Evolutionary conservation across 2,113 vertebrate genomes (phyloP), one percentile per base, ranked within the genome.

Genomic region (Nesospiza acunhae): DNA sequence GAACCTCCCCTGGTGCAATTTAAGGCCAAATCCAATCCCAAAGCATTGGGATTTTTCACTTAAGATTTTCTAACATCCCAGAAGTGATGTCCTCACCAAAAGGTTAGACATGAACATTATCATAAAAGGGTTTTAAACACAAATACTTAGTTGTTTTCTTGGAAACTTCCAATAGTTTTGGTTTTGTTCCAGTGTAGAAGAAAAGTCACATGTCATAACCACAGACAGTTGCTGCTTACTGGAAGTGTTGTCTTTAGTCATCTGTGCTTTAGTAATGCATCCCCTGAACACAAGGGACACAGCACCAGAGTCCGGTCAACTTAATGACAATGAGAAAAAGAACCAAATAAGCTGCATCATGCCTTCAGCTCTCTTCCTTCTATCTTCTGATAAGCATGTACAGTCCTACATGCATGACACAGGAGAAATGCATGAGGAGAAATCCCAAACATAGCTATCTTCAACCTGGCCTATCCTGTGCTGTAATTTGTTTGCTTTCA

Each of bases 171-270:
- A 90, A 80, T 69, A 83, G 26, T 58, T 95, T 90, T 92, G 85
- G 46, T 60, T 87, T 93, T 90, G 17, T 93, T 92, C 53, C 63
- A 83, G 41, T 58, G 33, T 13, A 88, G 75, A 94, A 93, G 72
- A 92, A 94, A 88, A 95, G 52, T 97, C 78, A 79, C 81, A 89
- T 70, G 82, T 59, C 76, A 92, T 92, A 96, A 93, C 79, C 91
- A 94, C 39, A 6, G 87, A 79, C 56, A 95, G 89, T 93, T 89
- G 89, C 35, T 95, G 33, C 59, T 96, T 93, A 95, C 94, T 93
- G 95, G 88, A 96, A 94, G 39, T 78, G 83, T 21, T 88, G 79
- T 67, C 64, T 92, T 94, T 75, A 90, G 59, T 90, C 78, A 88
- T 87, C 41, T 85, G 63, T 85, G 28, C 22, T 85, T 89, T 42